Percentiles rank a stretch among this genome's conserved stretches.
Evolutionary conservation across 2,113 vertebrate genomes (phyloP).

Genomic region (Carollia perspicillata): DNA sequence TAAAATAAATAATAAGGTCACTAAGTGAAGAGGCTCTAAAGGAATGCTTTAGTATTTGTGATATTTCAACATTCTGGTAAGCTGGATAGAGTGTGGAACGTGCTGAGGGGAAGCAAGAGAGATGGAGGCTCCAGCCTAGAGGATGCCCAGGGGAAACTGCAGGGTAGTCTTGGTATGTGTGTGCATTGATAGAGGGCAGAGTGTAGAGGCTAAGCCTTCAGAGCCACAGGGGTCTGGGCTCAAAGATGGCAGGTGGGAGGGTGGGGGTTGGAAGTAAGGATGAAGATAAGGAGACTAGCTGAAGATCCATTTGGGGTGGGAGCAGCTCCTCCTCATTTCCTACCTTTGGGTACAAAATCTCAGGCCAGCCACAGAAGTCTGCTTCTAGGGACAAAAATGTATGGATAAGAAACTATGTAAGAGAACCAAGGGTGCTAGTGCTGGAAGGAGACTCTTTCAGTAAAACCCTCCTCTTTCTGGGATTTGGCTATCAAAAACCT

Average conservation of each 20-base stretch:
- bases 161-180: background rate
- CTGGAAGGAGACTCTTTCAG: background rate
- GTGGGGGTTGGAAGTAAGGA: background rate
- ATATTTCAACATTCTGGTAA: background rate
- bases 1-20: background rate
- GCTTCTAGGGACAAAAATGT: background rate
- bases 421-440: background rate
- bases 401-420: background rate
- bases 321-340: background rate
- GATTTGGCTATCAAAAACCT: background rate
- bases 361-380: background rate
- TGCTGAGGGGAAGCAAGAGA: background rate
- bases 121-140: background rate
- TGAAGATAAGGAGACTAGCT: background rate
- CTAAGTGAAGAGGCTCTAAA: background rate
- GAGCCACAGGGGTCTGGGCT: background rate
- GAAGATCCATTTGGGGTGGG: background rate
- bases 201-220: background rate
- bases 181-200: fast-evolving
- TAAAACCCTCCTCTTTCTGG: background rate
- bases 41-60: background rate
- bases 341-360: background rate
- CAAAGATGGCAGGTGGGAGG: background rate
- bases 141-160: background rate
- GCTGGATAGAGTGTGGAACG: background rate